Percentiles rank a stretch among this genome's conserved stretches.
Conservation (phyloP, 2,113 vertebrate species). For the Coryphaenoides rupestris region DNA sequence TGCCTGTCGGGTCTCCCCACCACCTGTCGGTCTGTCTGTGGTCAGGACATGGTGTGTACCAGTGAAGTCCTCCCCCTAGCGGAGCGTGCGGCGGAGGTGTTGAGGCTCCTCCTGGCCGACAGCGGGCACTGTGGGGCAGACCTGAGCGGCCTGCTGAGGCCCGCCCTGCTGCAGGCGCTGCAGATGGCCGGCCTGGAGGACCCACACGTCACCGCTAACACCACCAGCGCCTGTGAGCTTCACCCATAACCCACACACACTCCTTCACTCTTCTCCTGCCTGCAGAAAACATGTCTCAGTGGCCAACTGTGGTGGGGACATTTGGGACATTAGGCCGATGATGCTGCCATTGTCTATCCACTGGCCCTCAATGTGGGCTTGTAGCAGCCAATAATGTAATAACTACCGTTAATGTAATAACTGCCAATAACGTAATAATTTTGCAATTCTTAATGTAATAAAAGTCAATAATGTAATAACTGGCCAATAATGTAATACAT, state of each 20-base stretch:
- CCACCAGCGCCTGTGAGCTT: constrained; percentile 41
- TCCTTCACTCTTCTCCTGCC: no score
- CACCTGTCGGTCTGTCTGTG: not conserved
- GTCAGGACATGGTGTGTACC: constrained; percentile 68
- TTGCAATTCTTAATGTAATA: no score
- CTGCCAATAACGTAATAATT: no score
- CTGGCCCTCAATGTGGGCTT: no score
- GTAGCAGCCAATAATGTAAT: no score
- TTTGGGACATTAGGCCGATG: no score
- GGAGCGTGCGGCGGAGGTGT: constrained; percentile 67
- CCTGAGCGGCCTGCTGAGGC: constrained; percentile 72
- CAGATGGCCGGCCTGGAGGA: constrained; percentile 76
- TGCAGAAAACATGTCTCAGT: no score
- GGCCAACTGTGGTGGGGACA: no score
- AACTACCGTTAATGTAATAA: no score
- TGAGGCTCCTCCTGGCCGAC: constrained; percentile 71
- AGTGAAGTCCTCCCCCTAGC: constrained; percentile 70
- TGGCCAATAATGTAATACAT: no score
- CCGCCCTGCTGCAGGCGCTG: constrained; percentile 80
- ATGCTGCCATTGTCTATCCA: no score
- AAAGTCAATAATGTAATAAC: no score
- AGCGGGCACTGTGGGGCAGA: constrained; percentile 57
- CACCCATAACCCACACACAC: not conserved
- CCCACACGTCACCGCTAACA: constrained; percentile 33
- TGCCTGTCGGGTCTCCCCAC: not conserved